Base-by-base conservation (phyloP, 2,888 invertebrate species). In the Dryobotodes eremita region DNA sequence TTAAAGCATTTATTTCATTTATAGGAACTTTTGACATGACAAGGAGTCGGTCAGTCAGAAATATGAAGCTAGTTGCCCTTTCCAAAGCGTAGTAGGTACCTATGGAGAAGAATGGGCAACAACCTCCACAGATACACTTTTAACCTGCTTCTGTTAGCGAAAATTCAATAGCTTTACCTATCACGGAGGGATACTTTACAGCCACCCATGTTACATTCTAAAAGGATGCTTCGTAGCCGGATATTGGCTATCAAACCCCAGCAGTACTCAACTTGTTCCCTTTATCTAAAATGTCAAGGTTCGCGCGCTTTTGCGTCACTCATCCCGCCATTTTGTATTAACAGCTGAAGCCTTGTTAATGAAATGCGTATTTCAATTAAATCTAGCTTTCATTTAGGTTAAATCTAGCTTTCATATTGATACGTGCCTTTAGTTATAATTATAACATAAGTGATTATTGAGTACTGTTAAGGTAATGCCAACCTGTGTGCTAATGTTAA, bases 241-340 rank as follows among this genome's bases (percentile, higher is more conserved):
- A 74, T 82, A 82, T 77, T 42, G 64, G 65, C 26, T 62, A 81
- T 72, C n/a, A 13, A 77, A 66, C 26, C 42, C 79, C 59, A 15
- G n/a, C 46, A 70, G 77, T 36, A 82, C 64, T 31, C 72, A 68
- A 72, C 61, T 77, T 69, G 71, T 69, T 66, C 70, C 77, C 70
- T 79, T 75, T 71, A 75, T 68, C 69, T 77, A 31, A 89, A 91
- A 92, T 91, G 89, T 89, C 91, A 91, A 83, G 83, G 91, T 88
- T 91, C 88, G 74, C 85, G 73, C 77, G 68, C 75, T 82, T 86
- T 89, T 89, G 75, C 90, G 89, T 90, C 90, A 89, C 36, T 73
- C 79, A 76, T 77, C 79, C 85, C 80, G 80, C 74, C 84, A 65
- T 80, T 84, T 82, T 77, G 73, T 77, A 80, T 88, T 79, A 85